Evolutionary conservation across 2,113 vertebrate species (phyloP), one percentile per base, ranked within the genome.

Genomic region (Dasyornis broadbenti): DNA sequence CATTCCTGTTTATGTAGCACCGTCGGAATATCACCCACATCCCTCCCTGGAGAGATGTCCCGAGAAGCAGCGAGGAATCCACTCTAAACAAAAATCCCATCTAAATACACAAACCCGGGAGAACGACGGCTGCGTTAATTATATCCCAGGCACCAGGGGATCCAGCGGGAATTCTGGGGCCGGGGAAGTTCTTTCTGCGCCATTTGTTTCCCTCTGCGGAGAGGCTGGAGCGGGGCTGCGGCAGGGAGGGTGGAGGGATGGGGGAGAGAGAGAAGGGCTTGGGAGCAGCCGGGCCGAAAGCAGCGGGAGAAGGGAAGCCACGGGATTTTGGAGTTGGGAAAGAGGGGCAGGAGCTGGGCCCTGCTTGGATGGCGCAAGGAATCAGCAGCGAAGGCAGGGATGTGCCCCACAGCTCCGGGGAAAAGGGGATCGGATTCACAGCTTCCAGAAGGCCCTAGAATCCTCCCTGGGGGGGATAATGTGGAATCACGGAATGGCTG

Each of bases 71-170:
- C 15, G 7, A 94, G 92, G 70, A 81, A 93, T 78, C 94, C n/a
- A 83, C 90, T 94, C 86, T 63, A 95, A 94, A 96, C 93, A 96
- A 91, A 94, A 96, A 90, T 75, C 83, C 93, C 92, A 97, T 96
- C 93, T 93, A 95, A 96, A 95, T 95, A 95, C 85, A 97, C 92
- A 96, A 89, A 88, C 59, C 12, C 22, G 52, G 77, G 35, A 90
- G 95, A 97, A 96, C 93, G 95, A 96, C 93, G 92, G 94, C 63
- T 73, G 94, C 93, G 94, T 96, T 95, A 96, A 97, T 94, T 95
- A 96, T 15, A 33, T 44, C 92, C 56, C 63, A 7, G 88, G 87
- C 92, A 82, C 63, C 73, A 39, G 15, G 44, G 50, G 68, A 54
- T 92, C 95, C 92, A 75, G 78, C 35, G 94, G 92, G 82, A 92